These are phyloP conservation scores for Pseudorhombus dupliciocellatus DNA, from an alignment of 2,113 vertebrate species.

Conservation along the genomic window DNA sequence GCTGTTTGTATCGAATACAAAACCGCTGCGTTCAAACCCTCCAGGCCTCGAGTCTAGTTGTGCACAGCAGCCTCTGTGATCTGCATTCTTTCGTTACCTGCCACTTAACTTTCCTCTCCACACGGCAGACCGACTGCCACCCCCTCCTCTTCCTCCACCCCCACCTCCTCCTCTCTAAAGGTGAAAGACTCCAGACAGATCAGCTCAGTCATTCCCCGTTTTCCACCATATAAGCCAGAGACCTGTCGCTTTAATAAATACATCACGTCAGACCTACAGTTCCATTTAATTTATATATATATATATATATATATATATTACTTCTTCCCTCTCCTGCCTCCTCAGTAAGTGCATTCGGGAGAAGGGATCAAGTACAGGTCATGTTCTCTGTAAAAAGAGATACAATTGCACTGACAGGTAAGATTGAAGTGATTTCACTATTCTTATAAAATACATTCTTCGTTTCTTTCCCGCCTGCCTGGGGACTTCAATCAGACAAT, in stretches of 20 bases:
- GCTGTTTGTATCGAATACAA: slow-evolving; percentile 54
- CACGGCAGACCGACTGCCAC: slow-evolving; percentile 56
- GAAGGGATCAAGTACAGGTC: neutral
- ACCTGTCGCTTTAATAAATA: slow-evolving; percentile 22
- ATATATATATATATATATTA: neutral
- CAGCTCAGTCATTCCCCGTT: slow-evolving; percentile 36
- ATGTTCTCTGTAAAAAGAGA: slow-evolving; percentile 7
- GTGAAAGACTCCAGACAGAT: slow-evolving; percentile 39
- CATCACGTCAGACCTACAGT: slow-evolving; percentile 31
- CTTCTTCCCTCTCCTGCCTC: neutral
- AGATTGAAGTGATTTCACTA: slow-evolving; percentile 13
- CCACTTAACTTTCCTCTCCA: slow-evolving; percentile 63
- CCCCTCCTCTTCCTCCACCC: neutral
- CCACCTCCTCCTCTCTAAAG: slow-evolving; percentile 24
- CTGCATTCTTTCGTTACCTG: slow-evolving; percentile 69
- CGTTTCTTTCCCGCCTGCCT: neutral
- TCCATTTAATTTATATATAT: neutral
- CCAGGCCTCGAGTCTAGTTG: slow-evolving; percentile 36
- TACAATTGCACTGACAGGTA: slow-evolving; percentile 9
- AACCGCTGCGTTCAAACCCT: slow-evolving; percentile 44
- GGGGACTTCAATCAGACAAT: slow-evolving; percentile 13
- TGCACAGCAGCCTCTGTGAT: slow-evolving; percentile 47
- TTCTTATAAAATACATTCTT: neutral
- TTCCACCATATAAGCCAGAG: slow-evolving; percentile 11
- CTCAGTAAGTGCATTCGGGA: neutral